Conservation (phyloP, 1,140 invertebrate genomes). For the Tigriopus japonicus region DNA sequence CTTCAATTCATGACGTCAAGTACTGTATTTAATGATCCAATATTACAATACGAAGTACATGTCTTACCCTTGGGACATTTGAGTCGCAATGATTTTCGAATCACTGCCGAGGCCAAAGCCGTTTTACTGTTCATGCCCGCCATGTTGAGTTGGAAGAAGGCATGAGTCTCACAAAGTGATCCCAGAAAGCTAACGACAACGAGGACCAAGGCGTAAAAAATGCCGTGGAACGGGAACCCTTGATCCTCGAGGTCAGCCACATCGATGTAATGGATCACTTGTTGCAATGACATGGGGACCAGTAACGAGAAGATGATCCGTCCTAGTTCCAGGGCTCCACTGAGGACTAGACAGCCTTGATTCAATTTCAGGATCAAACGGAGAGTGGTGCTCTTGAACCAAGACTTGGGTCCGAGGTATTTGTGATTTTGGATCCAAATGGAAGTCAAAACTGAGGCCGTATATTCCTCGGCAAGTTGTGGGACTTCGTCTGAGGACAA, state of each 20-base stretch:
- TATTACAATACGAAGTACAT: neutral
- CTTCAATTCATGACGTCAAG: too few species aligned
- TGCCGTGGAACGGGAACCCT: neutral
- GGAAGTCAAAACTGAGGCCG: too few species aligned
- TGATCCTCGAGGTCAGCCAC: neutral
- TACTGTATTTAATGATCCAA: too few species aligned
- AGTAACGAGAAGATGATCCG: conserved; percentile 16
- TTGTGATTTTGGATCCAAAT: too few species aligned
- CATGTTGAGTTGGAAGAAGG: neutral
- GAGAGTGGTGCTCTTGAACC: too few species aligned
- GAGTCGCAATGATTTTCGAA: neutral
- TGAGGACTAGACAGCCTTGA: too few species aligned
- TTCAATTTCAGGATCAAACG: too few species aligned
- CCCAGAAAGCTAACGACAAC: neutral
- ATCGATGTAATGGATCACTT: neutral
- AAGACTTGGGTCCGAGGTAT: too few species aligned
- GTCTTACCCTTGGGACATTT: neutral
- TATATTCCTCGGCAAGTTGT: too few species aligned
- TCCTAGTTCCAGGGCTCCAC: too few species aligned
- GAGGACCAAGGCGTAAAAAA: neutral
- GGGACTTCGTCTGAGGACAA: too few species aligned
- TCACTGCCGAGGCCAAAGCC: neutral
- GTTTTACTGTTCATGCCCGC: neutral
- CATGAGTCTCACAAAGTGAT: conserved; percentile 4
- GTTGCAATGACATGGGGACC: neutral